Conservation (phyloP, 92 coral and sea anemone genomes). For the Zoanthus sansibaricus region DNA sequence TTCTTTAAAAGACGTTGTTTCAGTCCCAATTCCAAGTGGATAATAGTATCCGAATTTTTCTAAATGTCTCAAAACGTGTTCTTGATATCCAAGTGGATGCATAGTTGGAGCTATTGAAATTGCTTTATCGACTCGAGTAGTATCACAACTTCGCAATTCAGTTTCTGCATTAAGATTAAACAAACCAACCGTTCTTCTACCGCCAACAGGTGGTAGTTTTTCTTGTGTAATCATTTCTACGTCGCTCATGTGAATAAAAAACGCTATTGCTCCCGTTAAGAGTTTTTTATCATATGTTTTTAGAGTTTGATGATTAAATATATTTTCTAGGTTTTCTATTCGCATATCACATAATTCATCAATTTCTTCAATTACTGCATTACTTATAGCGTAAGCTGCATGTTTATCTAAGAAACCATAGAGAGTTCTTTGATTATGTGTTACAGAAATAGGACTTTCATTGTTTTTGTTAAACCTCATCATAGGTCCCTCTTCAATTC, state of each 20-base stretch:
- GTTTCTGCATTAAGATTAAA: background rate
- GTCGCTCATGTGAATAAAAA: background rate
- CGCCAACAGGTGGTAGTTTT: background rate
- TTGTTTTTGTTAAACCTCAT: too few species aligned
- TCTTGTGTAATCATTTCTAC: background rate
- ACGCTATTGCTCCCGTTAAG: background rate
- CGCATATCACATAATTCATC: background rate
- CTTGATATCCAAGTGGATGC: background rate
- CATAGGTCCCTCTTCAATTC: background rate
- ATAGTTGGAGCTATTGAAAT: background rate
- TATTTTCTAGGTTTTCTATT: background rate
- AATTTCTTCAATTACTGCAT: background rate
- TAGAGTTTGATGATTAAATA: background rate
- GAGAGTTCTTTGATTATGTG: background rate
- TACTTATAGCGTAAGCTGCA: background rate
- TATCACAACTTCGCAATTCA: background rate
- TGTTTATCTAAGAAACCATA: background rate
- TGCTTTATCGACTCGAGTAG: background rate
- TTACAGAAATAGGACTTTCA: background rate
- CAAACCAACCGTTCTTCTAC: background rate
- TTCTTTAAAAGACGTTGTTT: background rate
- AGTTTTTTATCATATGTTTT: background rate
- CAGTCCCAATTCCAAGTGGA: background rate
- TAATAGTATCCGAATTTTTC: background rate
- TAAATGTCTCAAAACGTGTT: background rate